A percentile compares a stretch with the other conserved stretches of the same genome.
phyloP scores from a whole-genome alignment of 2,113 vertebrate species.

The Salvator merianae region DNA sequence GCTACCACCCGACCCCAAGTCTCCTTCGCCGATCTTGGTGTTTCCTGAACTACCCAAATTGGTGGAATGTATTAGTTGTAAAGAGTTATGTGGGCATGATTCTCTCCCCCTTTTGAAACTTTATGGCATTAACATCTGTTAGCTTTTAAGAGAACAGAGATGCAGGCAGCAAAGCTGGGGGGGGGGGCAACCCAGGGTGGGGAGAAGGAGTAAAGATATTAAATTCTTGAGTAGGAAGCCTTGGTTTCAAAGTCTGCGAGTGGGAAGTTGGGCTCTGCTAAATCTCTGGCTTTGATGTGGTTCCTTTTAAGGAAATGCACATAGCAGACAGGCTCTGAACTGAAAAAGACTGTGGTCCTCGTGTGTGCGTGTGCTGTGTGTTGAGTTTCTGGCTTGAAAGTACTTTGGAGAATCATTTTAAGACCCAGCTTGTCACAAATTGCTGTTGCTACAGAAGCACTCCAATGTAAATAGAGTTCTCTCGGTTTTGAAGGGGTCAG shows the following conservation, averaged over 20 bases:
- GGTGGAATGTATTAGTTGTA: slow-evolving; percentile 70
- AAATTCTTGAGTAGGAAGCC: slow-evolving; percentile 71
- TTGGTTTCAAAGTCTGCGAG: slow-evolving; percentile 64
- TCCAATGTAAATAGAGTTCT: neutral
- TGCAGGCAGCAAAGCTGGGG: slow-evolving; percentile 70
- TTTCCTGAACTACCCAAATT: slow-evolving; percentile 67
- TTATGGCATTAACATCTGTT: slow-evolving; percentile 78
- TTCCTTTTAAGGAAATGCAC: slow-evolving; percentile 74
- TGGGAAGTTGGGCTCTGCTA: slow-evolving; percentile 70
- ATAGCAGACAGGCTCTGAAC: slow-evolving; percentile 36
- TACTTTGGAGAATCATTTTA: neutral
- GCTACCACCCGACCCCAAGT: slow-evolving; percentile 18
- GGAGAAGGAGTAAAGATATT: slow-evolving; percentile 52
- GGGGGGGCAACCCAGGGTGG: slow-evolving; percentile 48
- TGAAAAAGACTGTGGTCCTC: neutral
- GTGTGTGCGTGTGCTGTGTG: neutral
- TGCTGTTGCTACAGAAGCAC: neutral
- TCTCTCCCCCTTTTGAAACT: slow-evolving; percentile 66
- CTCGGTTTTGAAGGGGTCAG: neutral
- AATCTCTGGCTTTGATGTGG: slow-evolving; percentile 76
- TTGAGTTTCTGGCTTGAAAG: neutral
- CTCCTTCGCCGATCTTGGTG: slow-evolving; percentile 51
- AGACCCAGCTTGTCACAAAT: neutral
- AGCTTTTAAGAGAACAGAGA: slow-evolving; percentile 77
- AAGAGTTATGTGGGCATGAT: slow-evolving; percentile 70